Evolutionary conservation across 1,140 invertebrate genomes (phyloP), one percentile per base, ranked within the genome.

Genomic region (Lasioglossum baleicum): DNA sequence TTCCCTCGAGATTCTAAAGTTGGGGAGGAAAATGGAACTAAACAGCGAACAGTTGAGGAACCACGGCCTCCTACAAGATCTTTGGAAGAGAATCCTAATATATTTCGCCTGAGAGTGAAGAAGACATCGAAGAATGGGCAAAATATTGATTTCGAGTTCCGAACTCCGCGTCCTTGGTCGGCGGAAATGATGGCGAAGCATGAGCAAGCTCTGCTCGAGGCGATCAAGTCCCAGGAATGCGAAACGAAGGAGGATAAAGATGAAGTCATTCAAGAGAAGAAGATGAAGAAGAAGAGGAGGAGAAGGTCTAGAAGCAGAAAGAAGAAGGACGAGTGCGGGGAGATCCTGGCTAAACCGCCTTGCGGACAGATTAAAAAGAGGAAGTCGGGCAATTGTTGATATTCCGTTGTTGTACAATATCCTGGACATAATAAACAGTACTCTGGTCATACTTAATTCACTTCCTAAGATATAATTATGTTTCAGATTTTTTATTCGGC

Each of bases 81-180:
- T 68, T 8, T 68, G 0, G 86, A 89, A 26, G 87, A 91, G 65
- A 93, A 93, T 87, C 92, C 91, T 4, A 93, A 93, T 80, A 88
- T 92, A 48, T 93, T 92, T 75, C 22, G 90, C 0, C 67, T 93
- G 8, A 90, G 87, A 67, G 88, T 93, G 20, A 83, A 69, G 61
- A 92, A 90, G 75, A 88, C 76, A 44, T 77, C 75, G 7, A 73
- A 77, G 7, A 66, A 73, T 2, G 75, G 68, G 0, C 84, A 87
- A n/a, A 89, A 88, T 44, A 76, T 92, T 3, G 88, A 92, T 42
- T 17, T 93, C 0, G 90, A 92, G 67, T 91, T 91, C 20, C 84
- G 85, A 22, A 72, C 88, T n/a, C 89, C 92, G 0, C 83, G 91
- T 40, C 91, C 92, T 17, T 93, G 91, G 90, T 77, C 81, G 0